Base-by-base conservation (phyloP, 2,888 invertebrate species). In the Cotesia congregata region DNA sequence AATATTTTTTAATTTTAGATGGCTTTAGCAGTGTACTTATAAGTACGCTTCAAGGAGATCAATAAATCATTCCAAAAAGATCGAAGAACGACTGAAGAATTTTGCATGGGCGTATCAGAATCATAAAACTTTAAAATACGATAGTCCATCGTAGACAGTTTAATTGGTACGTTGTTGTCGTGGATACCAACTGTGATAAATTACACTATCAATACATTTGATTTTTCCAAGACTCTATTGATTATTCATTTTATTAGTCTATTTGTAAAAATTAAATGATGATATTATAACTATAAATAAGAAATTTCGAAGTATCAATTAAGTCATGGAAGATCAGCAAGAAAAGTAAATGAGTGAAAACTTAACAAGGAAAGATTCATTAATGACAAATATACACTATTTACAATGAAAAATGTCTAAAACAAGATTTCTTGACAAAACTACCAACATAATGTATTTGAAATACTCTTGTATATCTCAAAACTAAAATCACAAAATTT, bases 61-160 rank as follows among this genome's bases (percentile, higher is more conserved):
- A 64, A 64, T 64, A 20, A 64, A 20, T 64, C 64, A 64, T 17
- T 12, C 12, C 9, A 12, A 70, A 73, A 78, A 69, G 74, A 72
- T 76, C 68, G 77, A 72, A 72, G 76, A 62, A 62, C 38, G 74
- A 78, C 79, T 80, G 83, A 86, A 79, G 83, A 87, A 88, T 86
- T 88, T 86, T 83, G 85, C 85, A 85, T 87, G 86, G 88, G 88
- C 87, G 88, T 88, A 84, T 81, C 86, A 80, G 82, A 83, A 85
- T 85, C 83, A 86, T 87, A 87, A 88, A 87, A 50, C 82, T 86
- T 86, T 85, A 86, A 87, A 87, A 87, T 87, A 87, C 85, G 88
- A 87, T 86, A 86, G 86, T 87, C 84, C 85, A 83, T 83, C 82
- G 86, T 85, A 85, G 85, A 88, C 86, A 88, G 85, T 86, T 87